A percentile compares a stretch with the other conserved stretches of the same genome.
phyloP scores from a whole-genome alignment of 37 sponge, comb jelly and placozoan species.

The Haliclona indistincta region DNA sequence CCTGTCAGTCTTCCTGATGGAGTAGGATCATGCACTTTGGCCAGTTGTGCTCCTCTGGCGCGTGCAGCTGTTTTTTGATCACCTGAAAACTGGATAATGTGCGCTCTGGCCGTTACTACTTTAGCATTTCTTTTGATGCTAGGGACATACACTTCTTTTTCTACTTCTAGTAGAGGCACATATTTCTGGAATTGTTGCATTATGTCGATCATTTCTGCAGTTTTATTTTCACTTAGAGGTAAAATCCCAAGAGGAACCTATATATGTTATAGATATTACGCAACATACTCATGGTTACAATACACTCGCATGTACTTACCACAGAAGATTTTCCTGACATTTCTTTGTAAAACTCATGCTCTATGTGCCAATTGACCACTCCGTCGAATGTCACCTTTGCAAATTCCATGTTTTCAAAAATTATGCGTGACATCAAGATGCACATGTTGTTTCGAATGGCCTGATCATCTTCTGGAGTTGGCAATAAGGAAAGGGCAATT shows the following conservation, averaged over 20 bases:
- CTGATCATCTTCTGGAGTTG: constrained; percentile 9
- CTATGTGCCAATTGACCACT: not conserved
- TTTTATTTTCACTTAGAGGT: not conserved
- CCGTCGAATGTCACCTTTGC: not conserved
- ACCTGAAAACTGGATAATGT: not conserved
- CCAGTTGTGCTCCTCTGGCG: constrained; percentile 5
- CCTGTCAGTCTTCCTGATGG: constrained; percentile 23
- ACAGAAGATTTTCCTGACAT: constrained; percentile 17
- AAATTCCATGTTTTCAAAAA: not conserved
- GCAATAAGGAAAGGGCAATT: constrained; percentile 9
- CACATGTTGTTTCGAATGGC: not conserved
- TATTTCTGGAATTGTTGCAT: not conserved
- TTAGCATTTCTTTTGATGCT: not conserved
- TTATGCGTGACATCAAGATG: not conserved
- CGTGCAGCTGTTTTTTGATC: constrained; percentile 28
- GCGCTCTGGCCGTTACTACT: not conserved
- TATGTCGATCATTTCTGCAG: not conserved
- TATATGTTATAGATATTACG: not conserved
- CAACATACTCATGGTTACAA: too few species aligned
- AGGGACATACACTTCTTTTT: not conserved
- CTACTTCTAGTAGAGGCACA: constrained; percentile 5
- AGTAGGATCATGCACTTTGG: not conserved
- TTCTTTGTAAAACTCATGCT: constrained; percentile 6
- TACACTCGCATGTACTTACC: constrained; percentile 4
- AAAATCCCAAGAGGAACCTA: constrained; percentile 11